Base-by-base conservation (phyloP, 2,797 vertebrate species). In the Sciurus vulgaris region DNA sequence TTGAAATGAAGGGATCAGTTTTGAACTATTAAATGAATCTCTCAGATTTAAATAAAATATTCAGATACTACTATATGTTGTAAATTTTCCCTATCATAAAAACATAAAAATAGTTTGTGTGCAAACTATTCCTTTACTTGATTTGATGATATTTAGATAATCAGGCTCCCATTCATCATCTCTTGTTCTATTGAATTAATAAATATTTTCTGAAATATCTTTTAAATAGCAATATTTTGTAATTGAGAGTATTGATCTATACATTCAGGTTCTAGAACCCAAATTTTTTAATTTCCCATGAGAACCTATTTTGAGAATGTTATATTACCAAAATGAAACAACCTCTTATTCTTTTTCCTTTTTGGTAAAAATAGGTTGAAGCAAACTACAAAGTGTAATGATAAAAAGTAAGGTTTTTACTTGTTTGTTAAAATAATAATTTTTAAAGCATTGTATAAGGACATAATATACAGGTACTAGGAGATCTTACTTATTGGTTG, bases 341-440 rank as follows among this genome's bases (percentile, higher is more conserved):
- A 74, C 5, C 61, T 85, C 5, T 77, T 49, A 24, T 30, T 15
- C 7, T 26, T 56, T 20, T 54, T 74, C 2, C 63, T 35, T 24
- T 78, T 95, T n/a, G 41, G 5, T 72, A 77, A 84, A 95, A 74
- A 69, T 81, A 18, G 83, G 7, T 84, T 69, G 63, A 79, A 70
- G 87, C 87, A 69, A 51, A 63, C 7, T 47, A 28, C 11, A 35
- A 8, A 72, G 6, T 54, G 2, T 41, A 90, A 84, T n/a, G 78
- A 87, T 24, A 84, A 83, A 59, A 47, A 85, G 24, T 44, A 59
- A 4, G 7, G 3, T 18, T 78, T 88, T 72, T 63, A 41, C 74
- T 89, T 89, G 22, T 7, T 85, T 91, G 86, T 49, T 87, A 44
- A 59, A 5, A 65, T 44, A 67, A 1, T 67, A 67, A 88, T 61